Base-by-base conservation (phyloP, 2,113 vertebrate species). In the Chaenocephalus aceratus region DNA sequence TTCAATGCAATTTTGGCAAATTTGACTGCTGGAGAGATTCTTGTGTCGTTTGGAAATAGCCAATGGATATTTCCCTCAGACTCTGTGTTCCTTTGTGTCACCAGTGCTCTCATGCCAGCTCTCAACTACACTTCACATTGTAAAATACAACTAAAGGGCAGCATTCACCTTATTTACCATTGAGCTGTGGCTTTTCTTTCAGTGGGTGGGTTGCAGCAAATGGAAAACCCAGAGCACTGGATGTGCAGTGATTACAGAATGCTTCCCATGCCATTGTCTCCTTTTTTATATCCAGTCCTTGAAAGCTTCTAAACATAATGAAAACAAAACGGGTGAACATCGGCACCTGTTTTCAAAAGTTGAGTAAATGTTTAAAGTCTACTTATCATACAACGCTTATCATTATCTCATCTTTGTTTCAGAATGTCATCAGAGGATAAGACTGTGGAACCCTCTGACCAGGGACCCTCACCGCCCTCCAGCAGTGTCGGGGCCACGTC, bases 371-470 rank as follows among this genome's bases (percentile, higher is more conserved):
- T 70, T 48, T 9, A 2, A 56, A 58, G 30, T 2, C 10, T 46
- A 58, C 15, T 16, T 61, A 16, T 14, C 2, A 5, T 63, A 18
- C 46, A 75, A 79, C 51, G 51, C 53, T 4, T 1, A n/a, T 41
- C 12, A 49, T 45, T 3, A 66, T 62, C 23, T 61, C 44, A 13
- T 66, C 30, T 49, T 72, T 46, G 21, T 44, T 10, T 57, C 60
- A 98, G 97, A 96, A 98, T 98, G 97, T 97, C 97, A 96, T 96
- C 97, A 96, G 97, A 98, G 97, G 96, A 98, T 96, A 97, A 96
- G 96, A 96, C 96, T 94, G 95, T 96, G 95, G 96, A 95, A 89
- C 93, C 95, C 96, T 96, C 95, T 95, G 94, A 95, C 95, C 94
- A 95, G 93, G 95, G 94, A 94, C 94, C 96, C 93, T 96, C 95